Evolutionary conservation across 1,140 invertebrate species (phyloP).

Genomic region (Brachionus paranguensis): DNA sequence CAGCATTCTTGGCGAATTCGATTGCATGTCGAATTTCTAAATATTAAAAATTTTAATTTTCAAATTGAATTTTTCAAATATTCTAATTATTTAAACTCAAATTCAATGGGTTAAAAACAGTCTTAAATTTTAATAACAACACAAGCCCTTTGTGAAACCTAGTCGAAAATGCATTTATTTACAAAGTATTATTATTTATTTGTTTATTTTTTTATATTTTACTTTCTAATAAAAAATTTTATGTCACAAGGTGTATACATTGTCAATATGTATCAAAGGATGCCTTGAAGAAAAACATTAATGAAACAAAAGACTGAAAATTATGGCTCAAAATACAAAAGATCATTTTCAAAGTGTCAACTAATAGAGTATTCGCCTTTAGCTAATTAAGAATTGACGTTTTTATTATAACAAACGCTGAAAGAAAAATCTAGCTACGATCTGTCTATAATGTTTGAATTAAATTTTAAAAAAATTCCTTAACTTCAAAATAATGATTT

Average conservation of each 20-base stretch:
- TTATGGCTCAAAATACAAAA: neutral
- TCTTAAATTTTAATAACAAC: neutral
- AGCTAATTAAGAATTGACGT: neutral
- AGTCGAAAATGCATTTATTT: neutral
- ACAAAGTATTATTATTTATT: neutral
- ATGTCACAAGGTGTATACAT: neutral
- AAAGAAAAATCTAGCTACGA: neutral
- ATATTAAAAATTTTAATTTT: neutral
- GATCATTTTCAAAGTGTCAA: neutral
- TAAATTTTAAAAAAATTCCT: neutral
- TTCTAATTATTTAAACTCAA: neutral
- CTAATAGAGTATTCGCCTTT: neutral
- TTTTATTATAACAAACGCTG: neutral
- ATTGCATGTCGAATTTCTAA: neutral
- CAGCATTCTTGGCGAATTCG: neutral
- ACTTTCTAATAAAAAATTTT: neutral
- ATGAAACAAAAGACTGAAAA: neutral
- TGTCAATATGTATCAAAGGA: neutral
- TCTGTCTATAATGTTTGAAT: neutral
- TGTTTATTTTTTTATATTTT: neutral
- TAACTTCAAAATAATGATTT: neutral
- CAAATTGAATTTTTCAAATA: neutral
- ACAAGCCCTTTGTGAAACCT: neutral
- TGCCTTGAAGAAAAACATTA: neutral
- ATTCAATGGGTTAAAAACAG: neutral